phyloP scores from a whole-genome alignment of 2,797 vertebrate species.

The Fistularia tabacaria region DNA sequence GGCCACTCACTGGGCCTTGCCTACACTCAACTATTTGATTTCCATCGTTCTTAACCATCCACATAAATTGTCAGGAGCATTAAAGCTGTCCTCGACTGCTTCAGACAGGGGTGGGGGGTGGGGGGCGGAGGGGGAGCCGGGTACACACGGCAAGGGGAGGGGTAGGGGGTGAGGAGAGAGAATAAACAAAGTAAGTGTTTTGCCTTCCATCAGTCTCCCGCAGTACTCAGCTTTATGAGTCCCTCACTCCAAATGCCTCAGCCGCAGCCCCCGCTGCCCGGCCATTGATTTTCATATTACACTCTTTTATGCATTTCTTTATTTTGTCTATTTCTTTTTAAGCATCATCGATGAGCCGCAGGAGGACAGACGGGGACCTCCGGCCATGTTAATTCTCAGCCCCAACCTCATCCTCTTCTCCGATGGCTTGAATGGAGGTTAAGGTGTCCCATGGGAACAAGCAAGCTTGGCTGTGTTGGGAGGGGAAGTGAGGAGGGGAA shows the following conservation, averaged over 20 bases:
- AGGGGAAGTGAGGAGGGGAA: conserved; percentile 26
- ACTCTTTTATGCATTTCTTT: conserved; percentile 82
- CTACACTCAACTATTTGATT: conserved; percentile 79
- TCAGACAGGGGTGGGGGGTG: conserved; percentile 45
- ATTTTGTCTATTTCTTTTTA: conserved; percentile 84
- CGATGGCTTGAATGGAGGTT: conserved; percentile 84
- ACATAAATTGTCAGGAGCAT: conserved; percentile 80
- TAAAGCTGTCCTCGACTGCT: conserved; percentile 78
- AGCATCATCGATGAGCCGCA: conserved; percentile 78
- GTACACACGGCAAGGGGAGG: conserved; percentile 60
- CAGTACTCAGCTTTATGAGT: conserved; percentile 78
- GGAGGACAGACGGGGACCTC: conserved; percentile 60
- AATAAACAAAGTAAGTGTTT: conserved; percentile 79
- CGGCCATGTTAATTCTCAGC: conserved; percentile 73
- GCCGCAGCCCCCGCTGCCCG: conserved; percentile 55
- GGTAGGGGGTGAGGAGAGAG: conserved; percentile 67
- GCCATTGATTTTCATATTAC: conserved; percentile 84
- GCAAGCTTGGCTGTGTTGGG: conserved; percentile 28
- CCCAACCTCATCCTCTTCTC: conserved; percentile 62
- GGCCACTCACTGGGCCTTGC: conserved; percentile 72
- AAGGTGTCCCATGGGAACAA: conserved; percentile 75
- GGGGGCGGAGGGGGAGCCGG: conserved; percentile 49
- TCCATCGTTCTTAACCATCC: conserved; percentile 75
- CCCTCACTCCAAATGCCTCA: conserved; percentile 70
- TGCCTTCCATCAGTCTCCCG: conserved; percentile 75